Evolutionary conservation across 2,888 invertebrate genomes (phyloP), one percentile per base, ranked within the genome.

Genomic region (Brachynemurus nebulosus): DNA sequence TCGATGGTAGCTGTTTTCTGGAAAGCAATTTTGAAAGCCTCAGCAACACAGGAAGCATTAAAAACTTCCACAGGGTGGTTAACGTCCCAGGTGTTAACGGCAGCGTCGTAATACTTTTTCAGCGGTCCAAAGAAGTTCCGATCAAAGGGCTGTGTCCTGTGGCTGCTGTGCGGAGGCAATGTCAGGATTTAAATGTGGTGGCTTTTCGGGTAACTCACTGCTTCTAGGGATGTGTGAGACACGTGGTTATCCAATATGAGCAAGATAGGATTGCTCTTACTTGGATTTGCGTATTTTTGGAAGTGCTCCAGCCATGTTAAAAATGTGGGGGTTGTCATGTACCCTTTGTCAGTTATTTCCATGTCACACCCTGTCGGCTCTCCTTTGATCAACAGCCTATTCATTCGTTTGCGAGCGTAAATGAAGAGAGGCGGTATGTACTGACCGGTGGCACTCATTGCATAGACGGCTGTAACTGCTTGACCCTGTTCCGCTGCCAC

Each of bases 371-470:
- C 39, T 20, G 6, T n/a, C 4, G 20, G 39, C 11, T n/a, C 39
- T 9, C 11, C 17, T 20, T 20, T 8, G 3, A 20, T 3, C 21
- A 39, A 20, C 25, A 53, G 44, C 8, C 45, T 48, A 19, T 51
- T 49, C 45, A 49, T 47, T 45, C 49, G 48, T 37, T 52, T 52
- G 35, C 55, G 43, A 9, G 51, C 52, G 45, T 52, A 57, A 36
- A 58, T 56, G 20, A 60, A 44, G 7, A 52, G 47, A 19, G 58
- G 58, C 17, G 58, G 55, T n/a, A 59, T 50, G 42, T 49, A 58
- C 27, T 43, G 34, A 5, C 58, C 58, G 21, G 47, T 36, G 30
- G 55, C 57, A 51, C 49, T 54, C 49, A 56, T 52, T 40, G 50
- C 51, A 30, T 51, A 53, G 12, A 54, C 54, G 14, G 48, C 50